phyloP scores from a whole-genome alignment of 1,140 invertebrate species.

The Theocolax elegans region DNA sequence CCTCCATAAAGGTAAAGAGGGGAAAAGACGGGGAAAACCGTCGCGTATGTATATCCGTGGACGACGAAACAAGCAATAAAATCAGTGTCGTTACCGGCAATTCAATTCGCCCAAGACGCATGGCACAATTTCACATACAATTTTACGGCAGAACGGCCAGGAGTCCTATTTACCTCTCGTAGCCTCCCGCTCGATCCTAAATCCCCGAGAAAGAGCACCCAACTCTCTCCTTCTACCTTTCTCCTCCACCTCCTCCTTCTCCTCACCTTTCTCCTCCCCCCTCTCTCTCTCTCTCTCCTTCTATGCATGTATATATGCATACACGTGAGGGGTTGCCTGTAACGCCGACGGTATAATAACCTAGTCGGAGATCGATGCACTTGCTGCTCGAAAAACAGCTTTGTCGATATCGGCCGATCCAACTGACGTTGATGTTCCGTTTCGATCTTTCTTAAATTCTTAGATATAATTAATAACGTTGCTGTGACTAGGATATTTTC shows the following conservation, averaged over 20 bases:
- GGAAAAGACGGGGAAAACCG: too few relatives aligned
- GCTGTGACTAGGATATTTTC: too few relatives aligned
- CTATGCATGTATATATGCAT: not conserved
- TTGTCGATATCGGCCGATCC: too few relatives aligned
- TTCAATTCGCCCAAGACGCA: constrained; percentile 69
- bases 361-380: constrained; percentile 23
- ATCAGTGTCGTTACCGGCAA: constrained; percentile 69
- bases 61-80: constrained; percentile 68
- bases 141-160: constrained; percentile 68
- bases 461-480: too few relatives aligned
- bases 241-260: too few relatives aligned
- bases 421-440: too few relatives aligned
- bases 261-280: too few relatives aligned
- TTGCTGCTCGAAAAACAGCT: too few relatives aligned
- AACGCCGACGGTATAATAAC: constrained; percentile 7
- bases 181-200: constrained; percentile 47
- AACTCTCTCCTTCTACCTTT: too few relatives aligned
- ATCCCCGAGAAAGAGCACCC: constrained; percentile 46
- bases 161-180: constrained; percentile 65
- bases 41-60: constrained; percentile 27
- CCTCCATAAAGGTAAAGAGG: constrained; percentile 5
- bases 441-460: too few relatives aligned
- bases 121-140: constrained; percentile 70
- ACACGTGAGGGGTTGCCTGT: not conserved
- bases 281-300: too few relatives aligned